Evolutionary conservation across 2,113 vertebrate genomes (phyloP), one percentile per base, ranked within the genome.

Genomic region (Verasper variegatus): DNA sequence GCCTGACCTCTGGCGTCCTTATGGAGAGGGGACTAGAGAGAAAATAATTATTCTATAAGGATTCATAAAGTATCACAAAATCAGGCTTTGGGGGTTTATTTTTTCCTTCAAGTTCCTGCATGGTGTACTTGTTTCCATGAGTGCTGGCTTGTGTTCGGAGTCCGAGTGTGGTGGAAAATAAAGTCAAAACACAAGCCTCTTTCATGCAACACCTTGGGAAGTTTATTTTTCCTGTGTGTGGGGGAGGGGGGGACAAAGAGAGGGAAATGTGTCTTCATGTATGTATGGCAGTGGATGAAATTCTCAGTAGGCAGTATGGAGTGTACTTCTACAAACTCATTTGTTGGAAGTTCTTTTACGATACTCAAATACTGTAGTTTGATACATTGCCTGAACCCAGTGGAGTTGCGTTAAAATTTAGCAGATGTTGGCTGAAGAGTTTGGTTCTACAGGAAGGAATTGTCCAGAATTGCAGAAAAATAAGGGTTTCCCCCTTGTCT

Each of bases 181-280:
- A 73, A 90, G 74, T 82, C n/a, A 72, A 85, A 89, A 93, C 88
- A 93, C 81, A 88, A 84, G 79, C 52, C 45, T 84, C 90, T 92
- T 93, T 94, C 90, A 93, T 77, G 47, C 42, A 60, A 69, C 71
- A 82, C 71, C 72, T 85, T 78, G 65, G 78, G 82, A 87, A 88
- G 87, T 89, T 76, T 76, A 81, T 71, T 87, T 84, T 92, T 80
- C 74, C 67, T 73, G 60, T 55, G 74, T 76, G 69, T 31, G 67
- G 52, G 58, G 27, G 40, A n/a, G 57, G 49, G 60, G 55, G 64
- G 68, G 56, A 17, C 45, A 69, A 60, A 68, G 80, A 56, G 47
- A 63, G 68, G 40, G 40, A 42, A 42, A 61, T 64, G 45, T 76
- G 67, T 82, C 76, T 82, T 56, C 56, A 60, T 78, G 68, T 11